Conservation (phyloP, 2,797 vertebrate genomes). For the Aeoliscus strigatus region DNA sequence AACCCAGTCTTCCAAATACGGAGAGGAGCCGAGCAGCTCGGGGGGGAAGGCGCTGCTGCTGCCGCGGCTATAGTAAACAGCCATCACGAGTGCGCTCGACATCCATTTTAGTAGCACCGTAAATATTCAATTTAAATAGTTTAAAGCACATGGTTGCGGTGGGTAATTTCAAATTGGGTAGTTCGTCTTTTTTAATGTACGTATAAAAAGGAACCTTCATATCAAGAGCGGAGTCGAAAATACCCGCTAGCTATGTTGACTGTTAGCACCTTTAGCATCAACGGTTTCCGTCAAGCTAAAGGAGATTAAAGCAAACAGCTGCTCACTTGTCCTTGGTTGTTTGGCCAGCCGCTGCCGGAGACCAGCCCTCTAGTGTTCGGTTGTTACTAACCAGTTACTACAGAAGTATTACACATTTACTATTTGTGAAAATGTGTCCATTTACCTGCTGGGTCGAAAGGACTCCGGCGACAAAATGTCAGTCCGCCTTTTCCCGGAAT, state of each 20-base stretch:
- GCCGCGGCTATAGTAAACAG: slow-evolving; percentile 63
- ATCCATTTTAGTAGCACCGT: slow-evolving; percentile 51
- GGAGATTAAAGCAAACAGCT: slow-evolving; percentile 66
- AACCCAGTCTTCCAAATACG: slow-evolving; percentile 45
- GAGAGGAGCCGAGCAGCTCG: slow-evolving; percentile 34
- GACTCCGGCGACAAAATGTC: slow-evolving; percentile 73
- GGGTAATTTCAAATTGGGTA: too few species aligned
- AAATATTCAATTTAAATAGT: slow-evolving; percentile 31
- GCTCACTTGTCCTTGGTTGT: slow-evolving; percentile 59
- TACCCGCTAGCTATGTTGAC: slow-evolving; percentile 52
- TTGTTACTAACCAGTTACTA: background rate
- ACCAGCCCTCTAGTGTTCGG: slow-evolving; percentile 11
- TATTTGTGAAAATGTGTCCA: slow-evolving; percentile 11
- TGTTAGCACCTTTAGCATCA: slow-evolving; percentile 65
- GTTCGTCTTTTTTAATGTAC: too few species aligned
- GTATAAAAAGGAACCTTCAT: too few species aligned
- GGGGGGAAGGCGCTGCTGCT: slow-evolving; percentile 32
- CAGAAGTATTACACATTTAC: background rate
- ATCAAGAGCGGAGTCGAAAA: slow-evolving; percentile 1
- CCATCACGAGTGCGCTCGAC: slow-evolving; percentile 54
- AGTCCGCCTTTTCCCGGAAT: slow-evolving; percentile 94
- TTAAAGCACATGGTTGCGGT: background rate
- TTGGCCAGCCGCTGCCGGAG: slow-evolving; percentile 17
- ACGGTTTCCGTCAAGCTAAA: slow-evolving; percentile 50
- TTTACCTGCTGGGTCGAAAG: slow-evolving; percentile 63